A percentile compares a stretch with the other conserved stretches of the same genome.
phyloP scores from a whole-genome alignment of 2,797 vertebrate genomes.

The Allobates femoralis region DNA sequence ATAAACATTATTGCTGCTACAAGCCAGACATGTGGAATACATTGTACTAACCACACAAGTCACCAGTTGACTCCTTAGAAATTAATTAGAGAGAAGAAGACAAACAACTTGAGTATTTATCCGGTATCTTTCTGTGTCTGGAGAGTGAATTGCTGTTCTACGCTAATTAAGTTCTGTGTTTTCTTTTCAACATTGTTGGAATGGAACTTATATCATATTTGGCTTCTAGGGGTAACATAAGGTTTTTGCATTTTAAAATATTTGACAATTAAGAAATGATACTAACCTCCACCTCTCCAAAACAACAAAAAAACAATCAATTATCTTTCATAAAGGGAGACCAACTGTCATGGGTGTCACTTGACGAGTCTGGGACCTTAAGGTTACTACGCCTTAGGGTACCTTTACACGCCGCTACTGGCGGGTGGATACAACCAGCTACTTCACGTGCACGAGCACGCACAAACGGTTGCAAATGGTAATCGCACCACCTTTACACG shows the following conservation, averaged over 20 bases:
- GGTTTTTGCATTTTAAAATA: background rate
- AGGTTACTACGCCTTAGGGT: too few species aligned
- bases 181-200: background rate
- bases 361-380: too few species aligned
- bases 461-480: too few species aligned
- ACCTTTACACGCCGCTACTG: too few species aligned
- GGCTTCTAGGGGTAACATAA: background rate
- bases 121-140: background rate
- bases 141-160: background rate
- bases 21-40: slow-evolving; percentile 25
- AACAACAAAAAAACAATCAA: too few species aligned
- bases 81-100: slow-evolving; percentile 8
- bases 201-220: background rate
- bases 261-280: background rate
- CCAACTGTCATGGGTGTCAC: too few species aligned
- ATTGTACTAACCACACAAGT: slow-evolving; percentile 23
- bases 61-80: background rate
- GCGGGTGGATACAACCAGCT: too few species aligned
- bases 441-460: too few species aligned
- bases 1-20: slow-evolving; percentile 1
- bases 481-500: too few species aligned
- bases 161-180: background rate
- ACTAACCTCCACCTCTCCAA: too few species aligned
- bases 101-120: background rate
- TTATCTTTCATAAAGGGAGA: too few species aligned